Base-by-base conservation (phyloP, 2,888 invertebrate genomes). In the Drosophila paracracens region DNA sequence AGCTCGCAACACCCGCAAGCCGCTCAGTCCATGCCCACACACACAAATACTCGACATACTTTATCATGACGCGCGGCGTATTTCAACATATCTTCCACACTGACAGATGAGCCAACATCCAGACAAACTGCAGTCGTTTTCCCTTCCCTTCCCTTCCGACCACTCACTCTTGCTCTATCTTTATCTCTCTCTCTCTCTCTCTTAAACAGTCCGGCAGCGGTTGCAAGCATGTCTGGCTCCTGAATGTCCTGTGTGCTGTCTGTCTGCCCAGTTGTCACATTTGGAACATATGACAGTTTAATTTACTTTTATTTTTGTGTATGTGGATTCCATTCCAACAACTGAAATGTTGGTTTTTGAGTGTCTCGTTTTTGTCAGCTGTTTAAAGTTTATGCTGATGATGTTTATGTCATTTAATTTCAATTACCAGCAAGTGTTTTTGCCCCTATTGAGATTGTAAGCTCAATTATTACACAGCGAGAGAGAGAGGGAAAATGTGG, bases 201-300 rank as follows among this genome's bases (percentile, higher is more conserved):
- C 63, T 56, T 7, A 6, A 13, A 21, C 6, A 13, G 57, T 57
- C 16, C 57, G 10, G 16, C 66, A 50, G 70, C 67, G 63, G 67
- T 63, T 46, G 56, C 57, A 48, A 59, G 62, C 68, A 53, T 65
- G 62, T 77, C 68, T 66, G 70, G 57, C 69, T 68, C 50, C 50
- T n/a, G 67, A 43, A 56, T 68, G 68, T 54, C 46, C 63, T 48
- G 25, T 35, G 33, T 13, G 65, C 46, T 36, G 53, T 40, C 54
- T 58, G 52, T 3, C 43, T 63, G 70, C 76, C 74, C 53, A 60
- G 60, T 52, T 70, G 71, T 75, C 82, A 81, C 83, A 69, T 76
- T 74, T 80, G 79, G 79, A 88, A 83, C 90, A 89, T 90, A 89
- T 89, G 90, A 90, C 90, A 90, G 89, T 89, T 89, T 90, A 88